Conservation (phyloP, 2,113 vertebrate species). For the Anarrhichthys ocellatus region DNA sequence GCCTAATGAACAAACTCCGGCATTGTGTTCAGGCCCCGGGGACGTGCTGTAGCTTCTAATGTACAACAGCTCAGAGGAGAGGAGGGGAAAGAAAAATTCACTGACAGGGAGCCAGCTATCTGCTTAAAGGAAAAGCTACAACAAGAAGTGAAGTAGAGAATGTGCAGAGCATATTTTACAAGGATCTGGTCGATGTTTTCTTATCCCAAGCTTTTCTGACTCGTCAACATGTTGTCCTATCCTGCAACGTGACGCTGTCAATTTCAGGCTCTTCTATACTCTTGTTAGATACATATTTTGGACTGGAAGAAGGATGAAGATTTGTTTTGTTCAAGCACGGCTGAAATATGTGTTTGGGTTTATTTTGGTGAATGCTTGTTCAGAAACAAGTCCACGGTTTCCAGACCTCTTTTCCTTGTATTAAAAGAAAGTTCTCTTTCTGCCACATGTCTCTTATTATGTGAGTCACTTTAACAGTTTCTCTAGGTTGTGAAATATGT, state of each 20-base stretch:
- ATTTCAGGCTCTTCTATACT: neutral
- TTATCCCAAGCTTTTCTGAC: constrained; percentile 11
- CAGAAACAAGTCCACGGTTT: constrained; percentile 10
- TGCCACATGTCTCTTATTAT: constrained; percentile 37
- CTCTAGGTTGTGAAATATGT: constrained; percentile 46
- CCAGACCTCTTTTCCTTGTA: neutral
- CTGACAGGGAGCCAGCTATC: constrained; percentile 59
- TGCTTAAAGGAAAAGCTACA: constrained; percentile 56
- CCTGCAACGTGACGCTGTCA: constrained; percentile 1
- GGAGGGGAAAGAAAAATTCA: constrained; percentile 44
- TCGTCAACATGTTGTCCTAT: neutral
- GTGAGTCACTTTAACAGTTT: constrained; percentile 33
- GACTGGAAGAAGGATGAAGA: neutral
- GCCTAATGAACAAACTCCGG: constrained; percentile 78
- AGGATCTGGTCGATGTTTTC: constrained; percentile 31
- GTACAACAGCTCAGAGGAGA: constrained; percentile 64
- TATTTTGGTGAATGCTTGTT: neutral
- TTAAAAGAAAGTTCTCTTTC: neutral
- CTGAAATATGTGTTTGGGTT: neutral
- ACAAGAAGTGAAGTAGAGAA: constrained; percentile 3
- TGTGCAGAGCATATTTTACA: constrained; percentile 52
- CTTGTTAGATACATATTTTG: neutral
- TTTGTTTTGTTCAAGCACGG: neutral
- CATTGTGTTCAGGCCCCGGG: constrained; percentile 71
- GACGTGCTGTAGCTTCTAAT: constrained; percentile 71